Evolutionary conservation across 2,797 vertebrate genomes (phyloP).

Genomic region (Odontamblyopus rebecca): DNA sequence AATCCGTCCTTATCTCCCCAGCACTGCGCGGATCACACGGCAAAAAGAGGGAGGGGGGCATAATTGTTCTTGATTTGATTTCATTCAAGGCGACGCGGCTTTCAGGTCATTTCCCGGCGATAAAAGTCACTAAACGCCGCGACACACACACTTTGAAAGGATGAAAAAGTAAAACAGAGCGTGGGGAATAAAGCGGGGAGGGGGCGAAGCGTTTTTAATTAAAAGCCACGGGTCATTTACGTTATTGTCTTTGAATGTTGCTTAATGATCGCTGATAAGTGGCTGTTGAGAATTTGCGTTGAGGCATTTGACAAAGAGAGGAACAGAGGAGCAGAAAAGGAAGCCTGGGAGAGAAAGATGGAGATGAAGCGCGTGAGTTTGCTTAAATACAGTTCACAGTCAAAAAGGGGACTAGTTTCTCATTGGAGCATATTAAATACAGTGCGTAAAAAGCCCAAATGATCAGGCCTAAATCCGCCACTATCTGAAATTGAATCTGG

Average conservation of each 20-base stretch:
- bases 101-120: conserved; percentile 85
- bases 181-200: neutral
- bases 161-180: conserved; percentile 42
- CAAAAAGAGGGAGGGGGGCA: conserved; percentile 59
- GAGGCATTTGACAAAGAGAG: conserved; percentile 48
- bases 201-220: conserved; percentile 69
- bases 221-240: conserved; percentile 78
- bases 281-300: conserved; percentile 61
- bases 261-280: conserved; percentile 62
- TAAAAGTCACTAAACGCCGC: conserved; percentile 72
- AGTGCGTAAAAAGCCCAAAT: conserved; percentile 72
- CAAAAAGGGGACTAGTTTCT: conserved; percentile 21
- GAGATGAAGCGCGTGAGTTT: conserved; percentile 11
- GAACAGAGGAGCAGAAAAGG: conserved; percentile 18
- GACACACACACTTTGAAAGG: conserved; percentile 52
- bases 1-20: conserved; percentile 80
- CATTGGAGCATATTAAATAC: conserved; percentile 76
- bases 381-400: conserved; percentile 16
- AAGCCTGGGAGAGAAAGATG: conserved; percentile 20
- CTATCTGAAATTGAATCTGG: conserved; percentile 99
- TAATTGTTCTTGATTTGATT: conserved; percentile 87
- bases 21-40: conserved; percentile 78
- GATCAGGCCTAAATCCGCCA: conserved; percentile 84
- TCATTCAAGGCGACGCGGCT: conserved; percentile 83
- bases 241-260: conserved; percentile 74